Conservation (phyloP, 1,140 invertebrate species). For the Microvelia longipes region DNA sequence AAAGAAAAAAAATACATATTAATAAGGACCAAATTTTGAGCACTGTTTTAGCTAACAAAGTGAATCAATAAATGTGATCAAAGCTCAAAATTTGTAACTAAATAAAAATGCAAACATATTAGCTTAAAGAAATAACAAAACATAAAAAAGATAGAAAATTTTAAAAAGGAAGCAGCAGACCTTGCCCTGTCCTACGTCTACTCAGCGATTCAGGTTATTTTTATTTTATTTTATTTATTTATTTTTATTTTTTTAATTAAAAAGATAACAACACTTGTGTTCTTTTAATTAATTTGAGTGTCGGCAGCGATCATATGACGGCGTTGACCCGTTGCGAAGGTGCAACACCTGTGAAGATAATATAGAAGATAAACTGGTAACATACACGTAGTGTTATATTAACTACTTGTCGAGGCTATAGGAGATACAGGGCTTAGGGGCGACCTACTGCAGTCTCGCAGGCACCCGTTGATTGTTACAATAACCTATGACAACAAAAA, state of each 20-base stretch:
- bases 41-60: too few species aligned
- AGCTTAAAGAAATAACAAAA: too few species aligned
- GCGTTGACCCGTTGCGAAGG: slow-evolving; percentile 1
- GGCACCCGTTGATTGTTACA: slow-evolving; percentile 77
- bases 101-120: too few species aligned
- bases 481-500: too few species aligned
- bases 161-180: neutral
- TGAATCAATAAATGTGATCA: too few species aligned
- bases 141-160: too few species aligned
- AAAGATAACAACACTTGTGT: slow-evolving; percentile 2
- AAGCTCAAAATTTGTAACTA: too few species aligned
- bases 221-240: neutral
- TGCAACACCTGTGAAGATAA: neutral
- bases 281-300: neutral
- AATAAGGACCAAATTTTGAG: too few species aligned
- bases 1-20: too few species aligned
- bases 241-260: neutral
- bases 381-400: slow-evolving; percentile 25
- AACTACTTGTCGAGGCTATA: slow-evolving; percentile 77
- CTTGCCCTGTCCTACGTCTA: slow-evolving; percentile 7
- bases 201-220: slow-evolving; percentile 5
- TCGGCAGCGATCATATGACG: slow-evolving; percentile 5
- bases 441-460: slow-evolving; percentile 63
- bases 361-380: neutral
- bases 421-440: slow-evolving; percentile 67